Evolutionary conservation across 2,888 invertebrate genomes (phyloP).

Genomic region (Craniophora ligustri): DNA sequence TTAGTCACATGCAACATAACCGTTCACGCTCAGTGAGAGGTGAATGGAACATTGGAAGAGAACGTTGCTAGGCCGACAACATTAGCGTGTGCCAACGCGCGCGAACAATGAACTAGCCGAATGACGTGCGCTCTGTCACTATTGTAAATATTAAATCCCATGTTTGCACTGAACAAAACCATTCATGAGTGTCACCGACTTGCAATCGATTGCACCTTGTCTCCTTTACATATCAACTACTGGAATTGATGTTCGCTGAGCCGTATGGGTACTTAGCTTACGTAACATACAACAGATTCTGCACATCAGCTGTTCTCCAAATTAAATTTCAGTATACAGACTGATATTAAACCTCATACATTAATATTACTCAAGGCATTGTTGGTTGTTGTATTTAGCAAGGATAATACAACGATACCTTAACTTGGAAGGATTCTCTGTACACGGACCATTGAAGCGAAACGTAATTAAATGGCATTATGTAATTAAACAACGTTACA

Average conservation of each 20-base stretch:
- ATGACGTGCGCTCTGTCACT: constrained; percentile 74
- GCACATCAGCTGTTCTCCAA: not conserved
- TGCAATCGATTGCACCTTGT: constrained; percentile 18
- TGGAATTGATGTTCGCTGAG: constrained; percentile 9
- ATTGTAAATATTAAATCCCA: constrained; percentile 56
- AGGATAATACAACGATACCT: constrained; percentile 17
- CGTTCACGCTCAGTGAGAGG: constrained; percentile 86
- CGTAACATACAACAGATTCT: not conserved
- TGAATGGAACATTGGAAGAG: constrained; percentile 82
- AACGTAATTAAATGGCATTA: constrained; percentile 54
- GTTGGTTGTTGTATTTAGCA: constrained; percentile 5
- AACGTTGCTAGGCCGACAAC: constrained; percentile 84
- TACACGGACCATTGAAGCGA: constrained; percentile 44
- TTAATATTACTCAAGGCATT: constrained; percentile 1
- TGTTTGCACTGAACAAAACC: constrained; percentile 41
- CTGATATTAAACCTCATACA: not conserved
- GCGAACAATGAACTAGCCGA: constrained; percentile 85
- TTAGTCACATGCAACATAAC: constrained; percentile 69
- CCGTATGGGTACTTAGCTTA: not conserved
- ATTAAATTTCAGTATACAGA: not conserved
- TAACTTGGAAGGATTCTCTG: constrained; percentile 38
- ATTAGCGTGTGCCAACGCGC: constrained; percentile 83
- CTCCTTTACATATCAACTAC: not conserved
- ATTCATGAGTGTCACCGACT: constrained; percentile 44
- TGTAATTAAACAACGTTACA: constrained; percentile 45